Conservation (phyloP, 2,113 vertebrate species). For the Oriolus oriolus region DNA sequence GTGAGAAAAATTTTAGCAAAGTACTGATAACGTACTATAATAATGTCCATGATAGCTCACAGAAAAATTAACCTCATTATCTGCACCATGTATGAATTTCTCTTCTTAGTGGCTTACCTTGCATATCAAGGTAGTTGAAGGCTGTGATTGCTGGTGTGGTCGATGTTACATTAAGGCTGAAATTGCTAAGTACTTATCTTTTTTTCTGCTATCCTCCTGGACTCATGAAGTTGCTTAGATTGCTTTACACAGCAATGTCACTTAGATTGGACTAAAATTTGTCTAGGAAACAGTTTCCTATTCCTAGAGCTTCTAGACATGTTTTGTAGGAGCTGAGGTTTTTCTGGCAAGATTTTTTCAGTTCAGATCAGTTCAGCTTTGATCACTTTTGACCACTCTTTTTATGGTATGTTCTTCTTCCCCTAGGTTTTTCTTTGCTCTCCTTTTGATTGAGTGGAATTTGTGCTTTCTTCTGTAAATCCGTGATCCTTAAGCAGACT, state of each 20-base stretch:
- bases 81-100: conserved; percentile 14
- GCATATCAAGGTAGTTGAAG: conserved; percentile 23
- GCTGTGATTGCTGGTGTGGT: conserved; percentile 15
- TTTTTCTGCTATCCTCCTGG: neutral
- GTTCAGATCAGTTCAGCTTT: conserved; percentile 9
- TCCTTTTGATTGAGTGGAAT: neutral
- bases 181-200: neutral
- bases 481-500: neutral
- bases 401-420: neutral
- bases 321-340: neutral
- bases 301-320: neutral
- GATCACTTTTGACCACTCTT: conserved; percentile 5
- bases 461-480: conserved; percentile 3
- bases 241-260: neutral
- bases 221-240: neutral
- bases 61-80: conserved; percentile 58
- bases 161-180: neutral
- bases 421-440: neutral
- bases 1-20: conserved; percentile 41
- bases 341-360: neutral
- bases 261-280: neutral
- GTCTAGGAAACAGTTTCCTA: neutral
- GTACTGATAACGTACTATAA: conserved; percentile 26
- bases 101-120: conserved; percentile 44
- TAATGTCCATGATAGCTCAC: conserved; percentile 32